Percentiles rank a stretch among this genome's conserved stretches.
Conservation (phyloP, 2,113 vertebrate genomes). For the Gasterosteus aculeatus region DNA sequence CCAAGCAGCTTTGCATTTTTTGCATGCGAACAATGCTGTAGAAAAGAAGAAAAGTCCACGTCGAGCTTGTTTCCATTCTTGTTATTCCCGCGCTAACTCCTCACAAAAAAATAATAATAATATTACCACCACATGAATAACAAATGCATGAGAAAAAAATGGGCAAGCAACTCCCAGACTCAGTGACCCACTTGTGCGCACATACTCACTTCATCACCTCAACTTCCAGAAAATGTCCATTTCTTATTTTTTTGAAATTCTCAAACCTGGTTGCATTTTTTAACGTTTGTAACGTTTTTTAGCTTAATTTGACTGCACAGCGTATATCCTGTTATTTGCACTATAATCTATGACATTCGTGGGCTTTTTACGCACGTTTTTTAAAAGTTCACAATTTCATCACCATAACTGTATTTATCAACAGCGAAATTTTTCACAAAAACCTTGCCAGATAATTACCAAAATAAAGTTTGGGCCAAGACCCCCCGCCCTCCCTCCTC, state of each 20-base stretch:
- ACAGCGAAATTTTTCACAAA: background rate
- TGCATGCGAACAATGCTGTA: conserved; percentile 74
- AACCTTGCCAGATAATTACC: conserved; percentile 6
- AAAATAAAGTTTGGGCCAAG: conserved; percentile 32
- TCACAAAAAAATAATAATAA: conserved; percentile 59
- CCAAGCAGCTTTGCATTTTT: conserved; percentile 80
- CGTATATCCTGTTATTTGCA: background rate
- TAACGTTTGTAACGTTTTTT: too few species aligned
- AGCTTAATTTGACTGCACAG: background rate
- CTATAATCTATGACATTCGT: background rate
- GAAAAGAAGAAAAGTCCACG: conserved; percentile 41
- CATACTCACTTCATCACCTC: background rate
- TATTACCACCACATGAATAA: conserved; percentile 73
- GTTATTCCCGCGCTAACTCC: conserved; percentile 75
- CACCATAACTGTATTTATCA: background rate
- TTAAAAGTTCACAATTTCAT: background rate
- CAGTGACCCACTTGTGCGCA: conserved; percentile 56
- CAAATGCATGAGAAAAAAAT: conserved; percentile 74
- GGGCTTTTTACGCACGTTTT: background rate
- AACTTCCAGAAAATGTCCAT: background rate
- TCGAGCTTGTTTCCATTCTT: conserved; percentile 75
- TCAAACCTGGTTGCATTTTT: background rate
- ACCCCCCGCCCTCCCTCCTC: background rate
- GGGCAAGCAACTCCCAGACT: conserved; percentile 68
- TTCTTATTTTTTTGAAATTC: background rate